Base-by-base conservation (phyloP, 30 jellyfish, hydroid and myxozoan genomes). In the Rhopilema esculentum region DNA sequence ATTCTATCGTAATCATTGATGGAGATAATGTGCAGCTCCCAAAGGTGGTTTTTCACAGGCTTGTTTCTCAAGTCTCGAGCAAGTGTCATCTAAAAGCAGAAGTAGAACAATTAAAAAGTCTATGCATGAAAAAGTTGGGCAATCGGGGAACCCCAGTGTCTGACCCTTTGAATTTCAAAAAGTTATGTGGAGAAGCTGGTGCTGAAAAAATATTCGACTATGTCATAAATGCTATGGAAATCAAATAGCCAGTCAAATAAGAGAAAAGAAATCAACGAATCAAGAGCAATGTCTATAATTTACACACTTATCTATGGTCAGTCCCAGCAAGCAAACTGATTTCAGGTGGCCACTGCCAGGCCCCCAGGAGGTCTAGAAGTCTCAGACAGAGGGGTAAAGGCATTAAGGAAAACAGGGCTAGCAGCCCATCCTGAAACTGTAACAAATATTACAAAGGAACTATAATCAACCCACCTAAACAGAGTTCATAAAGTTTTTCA, bases 281-380 rank as follows among this genome's bases (percentile, higher is more conserved):
- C 6, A 27, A 32, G 79, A 25, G 79, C 79, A 20, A 32, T 79
- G 76, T 16, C 79, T 7, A 33, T 79, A 21, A 79, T 63, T 53
- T 79, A 64, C 18, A 63, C 48, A 16, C 64, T 79, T 77, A 27
- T 79, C 68, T 79, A 57, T 64, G 79, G 89, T 21, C 79, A 57
- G 79, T 79, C 89, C 21, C 89, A 79, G 61, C 50, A 48, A 25
- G 79, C 79, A 7, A 79, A 79, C 75, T 79, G 89, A 79, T 79
- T 57, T 65, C 89, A 79, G 48, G 63, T 79, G 16, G 79, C 89
- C 27, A 30, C 53, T 9, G 27, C 76, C 27, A 79, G 89, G 63
- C 27, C 79, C 48, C 76, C 62, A 4, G 20, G 66, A 66, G 79
- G 79, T 24, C 62, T 79, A 20, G 89, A 79, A n/a, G 68, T 79